phyloP scores from a whole-genome alignment of 2,113 vertebrate genomes.

The Pangasianodon hypophthalmus region DNA sequence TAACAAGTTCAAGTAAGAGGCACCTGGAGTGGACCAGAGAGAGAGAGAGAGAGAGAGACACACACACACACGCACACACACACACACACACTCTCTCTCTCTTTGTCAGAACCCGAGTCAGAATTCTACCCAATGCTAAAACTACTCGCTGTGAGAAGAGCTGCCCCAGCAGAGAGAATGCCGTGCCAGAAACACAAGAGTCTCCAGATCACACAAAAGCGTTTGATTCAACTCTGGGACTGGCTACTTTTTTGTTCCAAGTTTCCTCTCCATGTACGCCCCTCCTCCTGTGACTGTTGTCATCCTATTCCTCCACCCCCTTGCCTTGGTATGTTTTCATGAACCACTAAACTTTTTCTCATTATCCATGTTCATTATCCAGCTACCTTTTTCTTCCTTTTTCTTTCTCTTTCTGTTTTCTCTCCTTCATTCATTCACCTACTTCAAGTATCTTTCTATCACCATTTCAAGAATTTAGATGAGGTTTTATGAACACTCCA shows the following conservation, averaged over 20 bases:
- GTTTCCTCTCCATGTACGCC: background rate
- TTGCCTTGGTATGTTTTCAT: background rate
- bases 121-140: conserved; percentile 1
- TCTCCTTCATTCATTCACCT: background rate
- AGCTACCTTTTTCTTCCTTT: background rate
- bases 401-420: background rate
- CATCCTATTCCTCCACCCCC: no score
- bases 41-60: no score
- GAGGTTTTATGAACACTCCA: conserved; percentile 10
- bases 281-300: conserved; percentile 4
- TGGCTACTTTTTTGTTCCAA: conserved; percentile 8
- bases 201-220: conserved; percentile 11
- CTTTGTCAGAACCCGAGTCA: background rate
- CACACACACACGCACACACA: background rate
- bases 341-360: background rate
- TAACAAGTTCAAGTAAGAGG: conserved; percentile 23
- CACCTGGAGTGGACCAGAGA: background rate
- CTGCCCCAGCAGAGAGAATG: background rate
- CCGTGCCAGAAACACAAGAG: conserved; percentile 6
- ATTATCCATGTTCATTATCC: background rate
- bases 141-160: background rate
- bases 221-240: background rate
- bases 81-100: background rate
- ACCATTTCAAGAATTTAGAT: conserved; percentile 13
- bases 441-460: background rate